phyloP scores from a whole-genome alignment of 2,888 invertebrate genomes.

The Stenodera caucasica region DNA sequence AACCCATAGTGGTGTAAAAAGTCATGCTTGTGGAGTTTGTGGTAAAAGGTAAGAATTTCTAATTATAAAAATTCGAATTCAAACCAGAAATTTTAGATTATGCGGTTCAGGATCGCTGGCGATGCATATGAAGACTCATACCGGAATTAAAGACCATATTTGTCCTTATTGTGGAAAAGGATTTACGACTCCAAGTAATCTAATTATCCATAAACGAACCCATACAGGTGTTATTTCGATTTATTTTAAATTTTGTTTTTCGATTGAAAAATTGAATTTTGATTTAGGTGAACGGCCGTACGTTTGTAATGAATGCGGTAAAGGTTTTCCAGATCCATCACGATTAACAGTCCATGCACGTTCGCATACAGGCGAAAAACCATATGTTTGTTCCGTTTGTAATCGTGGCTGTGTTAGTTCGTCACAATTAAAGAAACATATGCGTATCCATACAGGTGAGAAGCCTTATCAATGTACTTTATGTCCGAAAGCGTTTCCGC shows the following conservation, averaged over 20 bases:
- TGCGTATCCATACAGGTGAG: conserved; percentile 57
- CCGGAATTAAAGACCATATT: conserved; percentile 53
- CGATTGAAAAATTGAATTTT: background rate
- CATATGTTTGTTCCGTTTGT: conserved; percentile 53
- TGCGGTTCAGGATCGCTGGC: conserved; percentile 53
- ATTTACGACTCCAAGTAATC: conserved; percentile 53
- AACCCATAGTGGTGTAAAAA: conserved; percentile 52
- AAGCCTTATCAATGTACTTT: conserved; percentile 54
- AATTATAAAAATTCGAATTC: too few relatives aligned
- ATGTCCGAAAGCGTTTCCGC: conserved; percentile 51
- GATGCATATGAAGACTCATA: conserved; percentile 59
- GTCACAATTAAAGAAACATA: conserved; percentile 56
- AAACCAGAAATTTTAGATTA: conserved; percentile 47
- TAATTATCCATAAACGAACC: conserved; percentile 53
- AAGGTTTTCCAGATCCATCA: conserved; percentile 58
- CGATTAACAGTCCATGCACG: conserved; percentile 57
- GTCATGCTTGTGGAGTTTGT: conserved; percentile 52
- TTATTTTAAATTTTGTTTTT: background rate
- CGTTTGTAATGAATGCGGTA: conserved; percentile 54
- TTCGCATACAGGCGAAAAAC: conserved; percentile 57
- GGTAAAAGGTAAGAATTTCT: conserved; percentile 48
- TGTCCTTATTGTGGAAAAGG: conserved; percentile 53
- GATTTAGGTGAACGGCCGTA: conserved; percentile 53
- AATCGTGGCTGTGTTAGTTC: conserved; percentile 53
- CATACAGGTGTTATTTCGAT: conserved; percentile 52